phyloP scores from a whole-genome alignment of 2,797 vertebrate genomes.

The Psittacula derbiana region DNA sequence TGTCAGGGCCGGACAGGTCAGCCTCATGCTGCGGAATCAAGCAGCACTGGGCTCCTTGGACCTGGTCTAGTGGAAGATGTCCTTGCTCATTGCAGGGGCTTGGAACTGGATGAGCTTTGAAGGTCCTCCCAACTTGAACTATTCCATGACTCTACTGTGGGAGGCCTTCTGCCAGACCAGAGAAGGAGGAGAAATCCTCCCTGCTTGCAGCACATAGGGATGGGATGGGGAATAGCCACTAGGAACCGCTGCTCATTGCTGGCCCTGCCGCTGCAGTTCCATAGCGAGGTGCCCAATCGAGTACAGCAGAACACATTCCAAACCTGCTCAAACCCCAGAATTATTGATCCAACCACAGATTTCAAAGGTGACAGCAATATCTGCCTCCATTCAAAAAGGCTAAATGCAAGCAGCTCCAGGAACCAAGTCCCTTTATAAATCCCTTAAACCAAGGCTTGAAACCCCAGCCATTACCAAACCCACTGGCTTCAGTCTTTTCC shows the following conservation, averaged over 20 bases:
- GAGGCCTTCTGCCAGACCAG: not conserved
- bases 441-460: not conserved
- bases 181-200: not conserved
- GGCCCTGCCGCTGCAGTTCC: not conserved
- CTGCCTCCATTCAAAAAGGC: not conserved
- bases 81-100: not conserved
- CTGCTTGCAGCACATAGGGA: not conserved
- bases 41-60: not conserved
- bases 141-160: not conserved
- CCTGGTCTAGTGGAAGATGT: not conserved
- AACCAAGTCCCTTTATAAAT: not conserved
- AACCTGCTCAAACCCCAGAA: not conserved
- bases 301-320: not conserved
- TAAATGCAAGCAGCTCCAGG: not conserved
- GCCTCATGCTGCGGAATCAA: not conserved
- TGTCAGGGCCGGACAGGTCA: not conserved
- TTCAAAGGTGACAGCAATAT: not conserved
- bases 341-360: not conserved
- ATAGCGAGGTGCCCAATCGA: accelerated
- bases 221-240: not conserved
- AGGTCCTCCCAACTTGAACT: not conserved
- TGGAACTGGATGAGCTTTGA: not conserved
- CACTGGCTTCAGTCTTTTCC: not conserved
- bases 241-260: not conserved
- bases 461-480: not conserved